Evolutionary conservation across 30 jellyfish, hydroid and myxozoan genomes (phyloP).

Genomic region (Rhopilema esculentum): DNA sequence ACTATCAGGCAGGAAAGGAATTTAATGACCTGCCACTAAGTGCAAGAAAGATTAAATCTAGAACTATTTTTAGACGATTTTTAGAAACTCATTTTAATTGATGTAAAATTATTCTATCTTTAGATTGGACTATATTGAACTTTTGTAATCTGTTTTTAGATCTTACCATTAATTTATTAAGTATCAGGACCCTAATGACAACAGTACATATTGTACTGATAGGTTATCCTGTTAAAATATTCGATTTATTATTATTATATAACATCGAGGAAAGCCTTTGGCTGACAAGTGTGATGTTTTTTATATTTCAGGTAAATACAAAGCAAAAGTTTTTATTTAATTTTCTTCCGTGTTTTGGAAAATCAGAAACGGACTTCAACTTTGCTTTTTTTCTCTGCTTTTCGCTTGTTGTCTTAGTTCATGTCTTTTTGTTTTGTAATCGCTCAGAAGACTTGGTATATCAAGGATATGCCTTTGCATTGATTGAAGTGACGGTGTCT

Average conservation of each 20-base stretch:
- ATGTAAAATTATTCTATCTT: not conserved
- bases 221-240: not conserved
- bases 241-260: not conserved
- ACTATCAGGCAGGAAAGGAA: not conserved
- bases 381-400: no score
- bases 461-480: no score
- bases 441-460: no score
- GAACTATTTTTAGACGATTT: not conserved
- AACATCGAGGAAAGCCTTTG: no score
- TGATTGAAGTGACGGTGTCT: no score
- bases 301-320: no score
- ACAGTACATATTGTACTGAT: not conserved
- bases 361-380: no score
- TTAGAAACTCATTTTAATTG: not conserved
- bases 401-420: no score
- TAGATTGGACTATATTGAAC: not conserved
- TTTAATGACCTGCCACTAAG: not conserved
- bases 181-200: not conserved
- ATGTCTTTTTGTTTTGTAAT: no score
- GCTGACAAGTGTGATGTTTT: no score
- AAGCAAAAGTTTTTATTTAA: no score
- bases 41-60: not conserved
- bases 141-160: not conserved
- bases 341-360: no score
- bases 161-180: not conserved